Percentiles rank a stretch among this genome's conserved stretches.
phyloP scores from a whole-genome alignment of 2,888 invertebrate genomes.

The Zaprionus bogoriensis region DNA sequence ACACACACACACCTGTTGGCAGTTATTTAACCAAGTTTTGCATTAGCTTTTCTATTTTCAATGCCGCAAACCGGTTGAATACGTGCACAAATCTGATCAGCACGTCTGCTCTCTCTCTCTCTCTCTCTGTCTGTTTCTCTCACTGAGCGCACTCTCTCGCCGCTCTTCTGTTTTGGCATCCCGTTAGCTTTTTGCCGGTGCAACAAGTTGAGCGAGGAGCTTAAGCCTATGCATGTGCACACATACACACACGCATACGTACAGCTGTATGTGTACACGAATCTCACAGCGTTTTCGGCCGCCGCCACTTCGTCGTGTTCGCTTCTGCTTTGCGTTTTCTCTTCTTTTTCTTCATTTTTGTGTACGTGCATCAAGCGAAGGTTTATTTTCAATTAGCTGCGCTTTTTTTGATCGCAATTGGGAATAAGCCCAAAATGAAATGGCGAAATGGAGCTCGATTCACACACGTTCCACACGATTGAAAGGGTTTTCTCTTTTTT shows the following conservation, averaged over 20 bases:
- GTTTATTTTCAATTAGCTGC: slow-evolving; percentile 53
- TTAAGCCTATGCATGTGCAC: neutral
- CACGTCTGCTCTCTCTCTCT: slow-evolving; percentile 19
- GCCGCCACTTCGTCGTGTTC: neutral
- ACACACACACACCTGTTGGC: slow-evolving; percentile 54
- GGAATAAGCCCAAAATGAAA: slow-evolving; percentile 5
- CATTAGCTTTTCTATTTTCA: slow-evolving; percentile 57
- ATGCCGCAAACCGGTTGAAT: slow-evolving; percentile 67
- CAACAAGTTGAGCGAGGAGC: slow-evolving; percentile 44
- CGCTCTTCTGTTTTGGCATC: slow-evolving; percentile 16
- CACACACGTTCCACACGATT: slow-evolving; percentile 31
- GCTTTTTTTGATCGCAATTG: slow-evolving; percentile 43
- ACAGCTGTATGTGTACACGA: slow-evolving; percentile 11
- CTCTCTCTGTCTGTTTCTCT: neutral
- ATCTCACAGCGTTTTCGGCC: slow-evolving; percentile 20
- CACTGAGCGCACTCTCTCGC: slow-evolving; percentile 20
- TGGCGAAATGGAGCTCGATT: slow-evolving; percentile 7
- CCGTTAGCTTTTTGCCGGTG: slow-evolving; percentile 65
- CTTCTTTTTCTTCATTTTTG: slow-evolving; percentile 11
- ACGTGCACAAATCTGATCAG: slow-evolving; percentile 29
- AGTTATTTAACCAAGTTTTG: slow-evolving; percentile 68
- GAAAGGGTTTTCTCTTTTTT: slow-evolving; percentile 14
- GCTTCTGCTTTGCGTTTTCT: slow-evolving; percentile 4
- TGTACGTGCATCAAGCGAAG: slow-evolving; percentile 44
- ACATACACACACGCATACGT: neutral